phyloP scores from a whole-genome alignment of 2,113 vertebrate genomes.

The Odontesthes bonariensis region DNA sequence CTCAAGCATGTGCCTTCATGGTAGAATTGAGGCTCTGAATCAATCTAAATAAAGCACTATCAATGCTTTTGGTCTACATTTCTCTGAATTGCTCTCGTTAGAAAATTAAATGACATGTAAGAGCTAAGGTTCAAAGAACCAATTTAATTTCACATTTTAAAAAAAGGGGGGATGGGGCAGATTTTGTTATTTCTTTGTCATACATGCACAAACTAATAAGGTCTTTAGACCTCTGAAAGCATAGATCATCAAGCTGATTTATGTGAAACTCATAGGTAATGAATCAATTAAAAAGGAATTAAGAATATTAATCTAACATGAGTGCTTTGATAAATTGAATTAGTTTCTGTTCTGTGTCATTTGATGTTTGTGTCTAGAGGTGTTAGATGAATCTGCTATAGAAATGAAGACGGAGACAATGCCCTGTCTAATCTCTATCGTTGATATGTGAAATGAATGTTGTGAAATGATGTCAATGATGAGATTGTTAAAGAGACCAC shows the following conservation, averaged over 20 bases:
- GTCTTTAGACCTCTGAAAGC: neutral
- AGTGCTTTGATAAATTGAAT: neutral
- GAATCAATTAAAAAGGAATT: neutral
- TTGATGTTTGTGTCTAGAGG: neutral
- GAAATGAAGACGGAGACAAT: neutral
- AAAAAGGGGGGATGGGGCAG: neutral
- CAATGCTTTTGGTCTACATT: neutral
- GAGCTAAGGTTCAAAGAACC: neutral
- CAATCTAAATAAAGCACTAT: neutral
- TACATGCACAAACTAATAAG: neutral
- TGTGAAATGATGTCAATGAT: neutral
- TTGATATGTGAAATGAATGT: constrained; percentile 8
- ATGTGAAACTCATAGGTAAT: neutral
- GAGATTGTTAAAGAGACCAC: neutral
- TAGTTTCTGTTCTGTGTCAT: neutral
- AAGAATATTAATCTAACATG: neutral
- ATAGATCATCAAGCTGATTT: neutral
- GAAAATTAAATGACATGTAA: neutral
- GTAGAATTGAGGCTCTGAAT: neutral
- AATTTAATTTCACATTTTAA: constrained; percentile 21
- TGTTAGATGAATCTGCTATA: neutral
- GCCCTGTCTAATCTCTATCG: neutral
- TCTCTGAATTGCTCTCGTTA: neutral
- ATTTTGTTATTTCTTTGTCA: constrained; percentile 3
- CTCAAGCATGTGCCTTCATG: neutral